A percentile compares a stretch with the other conserved stretches of the same genome.
These are phyloP conservation scores for Tanytarsus gracilentus DNA, from an alignment of 2,888 invertebrate genomes.

Conservation along the genomic window DNA sequence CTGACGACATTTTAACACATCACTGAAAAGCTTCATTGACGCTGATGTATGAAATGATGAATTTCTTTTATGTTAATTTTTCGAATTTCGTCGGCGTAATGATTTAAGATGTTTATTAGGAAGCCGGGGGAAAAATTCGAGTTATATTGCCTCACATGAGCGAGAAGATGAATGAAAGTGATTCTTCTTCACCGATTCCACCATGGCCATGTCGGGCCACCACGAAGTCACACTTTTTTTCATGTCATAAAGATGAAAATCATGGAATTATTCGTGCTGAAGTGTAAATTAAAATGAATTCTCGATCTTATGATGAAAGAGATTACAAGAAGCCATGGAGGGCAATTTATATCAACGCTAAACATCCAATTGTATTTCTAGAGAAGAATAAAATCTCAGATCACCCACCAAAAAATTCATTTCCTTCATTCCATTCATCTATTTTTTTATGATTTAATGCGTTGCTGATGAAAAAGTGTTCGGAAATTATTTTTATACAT, in stretches of 20 bases:
- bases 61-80: slow-evolving; percentile 20
- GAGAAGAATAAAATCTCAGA: no score
- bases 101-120: background rate
- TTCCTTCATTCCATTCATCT: no score
- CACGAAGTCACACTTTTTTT: slow-evolving; percentile 6
- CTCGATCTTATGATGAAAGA: background rate
- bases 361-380: no score
- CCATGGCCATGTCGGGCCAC: background rate
- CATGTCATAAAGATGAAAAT: background rate
- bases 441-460: no score
- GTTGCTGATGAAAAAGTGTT: no score
- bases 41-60: slow-evolving; percentile 15
- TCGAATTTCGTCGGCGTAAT: background rate
- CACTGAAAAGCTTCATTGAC: background rate
- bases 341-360: no score
- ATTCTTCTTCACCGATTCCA: slow-evolving; percentile 5
- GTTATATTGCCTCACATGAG: background rate
- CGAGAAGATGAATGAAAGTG: background rate
- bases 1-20: slow-evolving; percentile 1
- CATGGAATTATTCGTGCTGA: background rate
- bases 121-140: no score
- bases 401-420: no score
- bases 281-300: slow-evolving; percentile 5
- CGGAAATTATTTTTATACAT: no score
- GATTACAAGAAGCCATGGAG: slow-evolving; percentile 10